phyloP scores from a whole-genome alignment of 2,113 vertebrate species.

The Rhegmatorhina hoffmannsi region DNA sequence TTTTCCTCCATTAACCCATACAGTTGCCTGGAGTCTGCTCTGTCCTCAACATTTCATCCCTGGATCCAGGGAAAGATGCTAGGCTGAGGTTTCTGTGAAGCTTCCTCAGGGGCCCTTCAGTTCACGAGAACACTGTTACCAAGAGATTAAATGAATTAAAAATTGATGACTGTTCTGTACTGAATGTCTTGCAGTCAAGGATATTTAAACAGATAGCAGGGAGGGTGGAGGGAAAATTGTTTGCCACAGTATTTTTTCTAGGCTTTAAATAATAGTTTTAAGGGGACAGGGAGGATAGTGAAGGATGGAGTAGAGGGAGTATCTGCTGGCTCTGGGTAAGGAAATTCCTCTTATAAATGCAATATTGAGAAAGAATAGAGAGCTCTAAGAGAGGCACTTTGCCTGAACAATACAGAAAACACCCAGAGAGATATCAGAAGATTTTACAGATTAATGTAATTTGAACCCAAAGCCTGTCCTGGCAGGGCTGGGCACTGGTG shows the following conservation, averaged over 20 bases:
- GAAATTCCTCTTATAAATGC: not conserved
- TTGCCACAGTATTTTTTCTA: slow-evolving; percentile 25
- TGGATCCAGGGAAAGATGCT: slow-evolving; percentile 14
- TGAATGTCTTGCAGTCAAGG: slow-evolving; percentile 71
- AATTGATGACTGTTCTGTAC: slow-evolving; percentile 75
- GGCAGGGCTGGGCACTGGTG: not conserved
- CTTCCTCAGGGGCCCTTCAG: slow-evolving; percentile 70
- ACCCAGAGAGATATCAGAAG: not conserved
- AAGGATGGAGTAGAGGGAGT: not conserved
- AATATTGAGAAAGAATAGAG: not conserved
- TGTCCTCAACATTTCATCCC: not conserved
- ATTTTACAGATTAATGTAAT: not conserved
- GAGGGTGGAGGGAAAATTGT: not conserved
- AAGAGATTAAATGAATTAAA: slow-evolving; percentile 78
- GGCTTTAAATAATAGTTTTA: slow-evolving; percentile 54
- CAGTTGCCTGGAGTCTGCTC: slow-evolving; percentile 8
- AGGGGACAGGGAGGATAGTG: not conserved
- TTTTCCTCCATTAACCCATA: slow-evolving; percentile 1
- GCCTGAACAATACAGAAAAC: not conserved
- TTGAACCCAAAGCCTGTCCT: not conserved
- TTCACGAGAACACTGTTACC: slow-evolving; percentile 72
- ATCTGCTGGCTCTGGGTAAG: not conserved
- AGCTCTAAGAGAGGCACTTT: not conserved
- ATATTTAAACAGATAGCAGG: slow-evolving; percentile 72
- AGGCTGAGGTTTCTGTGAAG: slow-evolving; percentile 60